A percentile compares a stretch with the other conserved stretches of the same genome.
Conservation (phyloP, 2,113 vertebrate species). For the Dromiciops gliroides region DNA sequence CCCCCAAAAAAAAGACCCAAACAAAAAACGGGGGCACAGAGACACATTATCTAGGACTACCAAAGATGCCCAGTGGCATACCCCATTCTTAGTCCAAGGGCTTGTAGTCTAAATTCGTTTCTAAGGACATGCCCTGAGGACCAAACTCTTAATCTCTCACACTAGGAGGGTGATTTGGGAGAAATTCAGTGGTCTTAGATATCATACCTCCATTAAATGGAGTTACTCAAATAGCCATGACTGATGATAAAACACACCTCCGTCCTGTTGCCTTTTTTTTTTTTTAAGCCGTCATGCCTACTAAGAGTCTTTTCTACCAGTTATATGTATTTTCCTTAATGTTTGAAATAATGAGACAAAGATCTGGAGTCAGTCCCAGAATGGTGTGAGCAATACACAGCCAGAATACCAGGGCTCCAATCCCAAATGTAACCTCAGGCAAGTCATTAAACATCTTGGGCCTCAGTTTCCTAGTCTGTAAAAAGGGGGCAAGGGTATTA, state of each 20-base stretch:
- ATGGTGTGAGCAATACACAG: not conserved
- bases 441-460: no score
- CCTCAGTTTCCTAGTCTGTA: no score
- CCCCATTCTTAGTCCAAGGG: not conserved
- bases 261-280: not conserved
- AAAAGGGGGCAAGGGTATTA: no score
- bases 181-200: no score
- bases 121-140: not conserved
- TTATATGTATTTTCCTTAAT: not conserved
- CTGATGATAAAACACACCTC: not conserved
- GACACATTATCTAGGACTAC: not conserved
- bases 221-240: slow-evolving; percentile 20
- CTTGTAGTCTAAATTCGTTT: not conserved
- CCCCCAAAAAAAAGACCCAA: no score
- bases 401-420: no score
- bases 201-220: slow-evolving; percentile 3
- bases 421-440: no score
- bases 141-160: not conserved
- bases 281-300: not conserved
- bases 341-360: slow-evolving; percentile 10
- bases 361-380: not conserved
- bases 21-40: not conserved
- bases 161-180: not conserved
- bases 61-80: not conserved
- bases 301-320: not conserved